Conservation (phyloP, 2,113 vertebrate species). For the Nansenia antarctica region DNA sequence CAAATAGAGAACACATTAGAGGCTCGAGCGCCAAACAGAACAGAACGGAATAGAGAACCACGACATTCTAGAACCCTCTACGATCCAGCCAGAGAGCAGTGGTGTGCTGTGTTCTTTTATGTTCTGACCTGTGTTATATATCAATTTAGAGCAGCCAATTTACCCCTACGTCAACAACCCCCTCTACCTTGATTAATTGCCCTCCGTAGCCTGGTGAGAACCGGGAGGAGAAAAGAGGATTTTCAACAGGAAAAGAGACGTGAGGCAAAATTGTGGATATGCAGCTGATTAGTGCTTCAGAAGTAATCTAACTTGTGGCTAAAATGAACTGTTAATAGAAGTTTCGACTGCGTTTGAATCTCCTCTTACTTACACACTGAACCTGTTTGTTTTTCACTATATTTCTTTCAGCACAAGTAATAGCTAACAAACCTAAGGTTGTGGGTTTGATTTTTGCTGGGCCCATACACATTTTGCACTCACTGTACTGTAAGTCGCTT, state of each 20-base stretch:
- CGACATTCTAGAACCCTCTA: too few relatives aligned
- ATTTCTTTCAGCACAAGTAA: too few relatives aligned
- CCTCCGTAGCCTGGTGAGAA: conserved; percentile 43
- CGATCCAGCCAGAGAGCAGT: conserved; percentile 54
- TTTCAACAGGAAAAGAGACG: conserved; percentile 54
- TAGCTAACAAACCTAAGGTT: too few relatives aligned
- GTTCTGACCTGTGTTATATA: conserved; percentile 66
- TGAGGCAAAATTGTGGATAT: conserved; percentile 66
- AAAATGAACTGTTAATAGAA: conserved; percentile 64
- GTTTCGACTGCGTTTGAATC: conserved; percentile 39
- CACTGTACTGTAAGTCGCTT: too few relatives aligned
- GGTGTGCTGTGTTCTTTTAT: conserved; percentile 43
- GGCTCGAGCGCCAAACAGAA: conserved; percentile 20
- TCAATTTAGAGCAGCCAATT: conserved; percentile 75
- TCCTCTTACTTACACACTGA: conserved; percentile 22
- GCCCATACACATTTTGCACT: too few relatives aligned
- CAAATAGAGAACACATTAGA: conserved; percentile 20
- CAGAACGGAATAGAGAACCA: conserved; percentile 34
- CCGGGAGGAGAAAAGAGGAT: conserved; percentile 52
- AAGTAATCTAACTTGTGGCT: conserved; percentile 63
- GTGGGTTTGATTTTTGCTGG: too few relatives aligned
- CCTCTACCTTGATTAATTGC: conserved; percentile 71
- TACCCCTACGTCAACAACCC: conserved; percentile 64
- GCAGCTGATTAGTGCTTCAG: conserved; percentile 53
- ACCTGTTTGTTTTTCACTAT: neutral